Base-by-base conservation (phyloP, 2,888 invertebrate species). In the Synergus japonicus region DNA sequence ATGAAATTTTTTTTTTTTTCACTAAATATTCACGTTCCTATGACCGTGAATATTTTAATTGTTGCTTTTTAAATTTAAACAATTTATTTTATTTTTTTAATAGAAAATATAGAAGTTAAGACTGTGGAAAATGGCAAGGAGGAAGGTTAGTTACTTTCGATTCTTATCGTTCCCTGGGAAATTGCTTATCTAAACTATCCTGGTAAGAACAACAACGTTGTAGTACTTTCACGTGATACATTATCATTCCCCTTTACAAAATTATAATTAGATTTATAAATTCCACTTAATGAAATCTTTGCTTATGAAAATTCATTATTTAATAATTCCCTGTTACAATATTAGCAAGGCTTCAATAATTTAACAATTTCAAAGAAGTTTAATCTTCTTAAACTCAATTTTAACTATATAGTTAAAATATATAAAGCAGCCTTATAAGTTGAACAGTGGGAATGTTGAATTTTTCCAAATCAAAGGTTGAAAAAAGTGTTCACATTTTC, bases 191-290 rank as follows among this genome's bases (percentile, higher is more conserved):
- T 22, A 44, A 67, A 67, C 44, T 10, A 67, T 44, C n/a, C 41
- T 10, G 18, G 43, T 18, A 13, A 66, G 43, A 43, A 66, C 18
- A 66, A 66, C 66, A 66, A 44, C 43, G n/a, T 43, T 9, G 58
- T 9, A 18, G 58, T 7, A n/a, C n/a, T n/a, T 58, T 18, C 18
- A 58, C 3, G 58, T 58, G 18, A 58, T 58, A 8, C n/a, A 58
- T n/a, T 10, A 10, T 9, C 18, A 9, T 10, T n/a, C 7, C 9
- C 44, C 43, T 66, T 66, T 43, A 44, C 18, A 44, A 66, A 66
- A 66, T 66, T 66, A 66, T 44, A 66, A 66, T 66, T 66, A 18
- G 44, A 66, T 18, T 66, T 58, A n/a, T 58, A 18, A 58, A 18
- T 18, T 18, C 4, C 15, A 4, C 49, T 15, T 15, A 49, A 49